Evolutionary conservation across 37 sponge, comb jelly and placozoan genomes (phyloP).

Genomic region (Agelas oroides): DNA sequence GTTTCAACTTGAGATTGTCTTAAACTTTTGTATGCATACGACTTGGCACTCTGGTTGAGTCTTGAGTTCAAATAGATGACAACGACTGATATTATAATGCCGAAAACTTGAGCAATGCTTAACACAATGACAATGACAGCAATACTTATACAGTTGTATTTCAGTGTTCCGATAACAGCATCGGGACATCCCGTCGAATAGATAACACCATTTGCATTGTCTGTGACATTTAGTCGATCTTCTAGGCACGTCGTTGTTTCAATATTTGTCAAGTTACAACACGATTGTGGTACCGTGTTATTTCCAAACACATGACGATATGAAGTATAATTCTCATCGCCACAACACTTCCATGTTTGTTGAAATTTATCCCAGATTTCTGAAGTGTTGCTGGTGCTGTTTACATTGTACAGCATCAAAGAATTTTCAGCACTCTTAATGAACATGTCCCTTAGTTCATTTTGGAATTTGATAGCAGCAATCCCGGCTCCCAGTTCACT

Average conservation of each 20-base stretch:
- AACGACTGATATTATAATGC: neutral
- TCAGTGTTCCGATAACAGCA: neutral
- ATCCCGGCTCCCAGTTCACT: slow-evolving; percentile 28
- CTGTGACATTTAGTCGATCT: neutral
- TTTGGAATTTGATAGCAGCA: slow-evolving; percentile 20
- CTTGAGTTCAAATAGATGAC: slow-evolving; percentile 11
- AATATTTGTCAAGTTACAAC: neutral
- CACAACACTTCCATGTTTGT: slow-evolving; percentile 31
- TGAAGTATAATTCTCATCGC: slow-evolving; percentile 15
- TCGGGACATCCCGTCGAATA: slow-evolving; percentile 18
- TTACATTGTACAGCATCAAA: neutral
- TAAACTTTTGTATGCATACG: too few species aligned
- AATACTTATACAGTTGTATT: neutral
- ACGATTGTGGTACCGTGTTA: slow-evolving; percentile 27
- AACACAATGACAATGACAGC: slow-evolving; percentile 8
- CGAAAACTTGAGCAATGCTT: neutral
- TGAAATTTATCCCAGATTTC: slow-evolving; percentile 40
- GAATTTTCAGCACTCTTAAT: neutral
- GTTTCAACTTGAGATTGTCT: too few species aligned
- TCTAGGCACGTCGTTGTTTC: neutral
- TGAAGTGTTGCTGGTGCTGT: neutral
- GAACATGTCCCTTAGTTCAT: neutral
- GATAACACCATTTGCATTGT: neutral
- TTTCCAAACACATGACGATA: slow-evolving; percentile 7
- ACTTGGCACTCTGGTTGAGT: neutral